A percentile compares a stretch with the other conserved stretches of the same genome.
Evolutionary conservation across 2,113 vertebrate species (phyloP).

Genomic region (Spermophilus dauricus): DNA sequence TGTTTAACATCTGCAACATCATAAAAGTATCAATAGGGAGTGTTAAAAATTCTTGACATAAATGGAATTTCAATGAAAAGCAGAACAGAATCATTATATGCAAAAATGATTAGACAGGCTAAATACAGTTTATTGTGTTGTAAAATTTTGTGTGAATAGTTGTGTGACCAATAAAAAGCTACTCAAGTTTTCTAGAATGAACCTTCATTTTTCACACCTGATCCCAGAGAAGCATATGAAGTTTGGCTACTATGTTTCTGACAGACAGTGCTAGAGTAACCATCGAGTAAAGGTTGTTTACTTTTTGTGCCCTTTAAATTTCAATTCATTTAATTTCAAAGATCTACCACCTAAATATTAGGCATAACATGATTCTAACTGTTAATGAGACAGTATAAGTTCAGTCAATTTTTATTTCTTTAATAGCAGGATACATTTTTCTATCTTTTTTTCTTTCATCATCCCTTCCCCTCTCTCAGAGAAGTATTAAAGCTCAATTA

Average conservation of each 20-base stretch:
- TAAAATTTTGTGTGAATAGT: background rate
- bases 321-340: background rate
- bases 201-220: background rate
- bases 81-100: background rate
- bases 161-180: background rate
- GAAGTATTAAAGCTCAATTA: background rate
- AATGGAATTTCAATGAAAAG: background rate
- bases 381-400: background rate
- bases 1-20: background rate
- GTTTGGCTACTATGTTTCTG: background rate
- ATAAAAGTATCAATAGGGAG: background rate
- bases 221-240: background rate
- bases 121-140: background rate
- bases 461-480: background rate
- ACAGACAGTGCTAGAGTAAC: background rate
- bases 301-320: background rate
- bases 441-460: background rate
- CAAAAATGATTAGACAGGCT: background rate
- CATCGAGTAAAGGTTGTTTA: background rate
- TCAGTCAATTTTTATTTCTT: background rate
- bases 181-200: background rate
- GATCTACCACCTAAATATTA: background rate
- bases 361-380: background rate
- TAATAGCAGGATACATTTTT: background rate
- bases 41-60: background rate